Conservation (phyloP, 2,797 vertebrate species). For the Arctocebus calabarensis region DNA sequence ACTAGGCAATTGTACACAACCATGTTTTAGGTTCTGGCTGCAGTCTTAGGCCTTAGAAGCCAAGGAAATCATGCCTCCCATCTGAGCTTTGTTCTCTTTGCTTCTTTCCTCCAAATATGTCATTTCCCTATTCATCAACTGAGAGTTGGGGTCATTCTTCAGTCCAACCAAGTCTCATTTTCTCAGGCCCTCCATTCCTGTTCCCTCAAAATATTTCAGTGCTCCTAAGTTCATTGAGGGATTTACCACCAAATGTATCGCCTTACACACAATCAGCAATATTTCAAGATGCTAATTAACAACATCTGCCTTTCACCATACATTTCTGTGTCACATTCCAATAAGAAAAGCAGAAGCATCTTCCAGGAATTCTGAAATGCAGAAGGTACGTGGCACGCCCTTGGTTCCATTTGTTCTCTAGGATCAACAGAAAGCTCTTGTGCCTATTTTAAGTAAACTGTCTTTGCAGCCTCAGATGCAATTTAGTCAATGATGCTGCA, state of each 20-base stretch:
- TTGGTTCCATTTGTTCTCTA: conserved; percentile 49
- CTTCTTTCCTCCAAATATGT: conserved; percentile 3
- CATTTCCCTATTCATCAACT: conserved; percentile 37
- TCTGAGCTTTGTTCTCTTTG: not conserved
- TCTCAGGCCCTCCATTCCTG: not conserved
- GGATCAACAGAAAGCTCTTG: conserved; percentile 51
- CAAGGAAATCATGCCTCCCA: not conserved
- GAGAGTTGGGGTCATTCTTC: conserved; percentile 18
- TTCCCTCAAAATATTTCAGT: conserved; percentile 36
- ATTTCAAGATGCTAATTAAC: conserved; percentile 47
- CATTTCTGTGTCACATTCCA: not conserved
- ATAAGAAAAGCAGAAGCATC: not conserved
- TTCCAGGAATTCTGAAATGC: conserved; percentile 41
- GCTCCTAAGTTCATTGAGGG: conserved; percentile 50
- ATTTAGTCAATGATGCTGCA: conserved; percentile 54
- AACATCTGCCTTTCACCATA: not conserved
- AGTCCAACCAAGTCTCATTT: conserved; percentile 50
- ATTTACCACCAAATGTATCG: not conserved
- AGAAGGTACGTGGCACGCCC: not conserved
- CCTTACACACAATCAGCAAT: not conserved
- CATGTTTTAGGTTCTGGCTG: not conserved
- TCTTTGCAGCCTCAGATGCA: conserved; percentile 50
- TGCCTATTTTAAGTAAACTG: conserved; percentile 64
- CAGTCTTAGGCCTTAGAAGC: not conserved
- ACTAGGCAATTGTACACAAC: not conserved